Base-by-base conservation (phyloP, 2,113 vertebrate genomes). In the Piprites chloris region DNA sequence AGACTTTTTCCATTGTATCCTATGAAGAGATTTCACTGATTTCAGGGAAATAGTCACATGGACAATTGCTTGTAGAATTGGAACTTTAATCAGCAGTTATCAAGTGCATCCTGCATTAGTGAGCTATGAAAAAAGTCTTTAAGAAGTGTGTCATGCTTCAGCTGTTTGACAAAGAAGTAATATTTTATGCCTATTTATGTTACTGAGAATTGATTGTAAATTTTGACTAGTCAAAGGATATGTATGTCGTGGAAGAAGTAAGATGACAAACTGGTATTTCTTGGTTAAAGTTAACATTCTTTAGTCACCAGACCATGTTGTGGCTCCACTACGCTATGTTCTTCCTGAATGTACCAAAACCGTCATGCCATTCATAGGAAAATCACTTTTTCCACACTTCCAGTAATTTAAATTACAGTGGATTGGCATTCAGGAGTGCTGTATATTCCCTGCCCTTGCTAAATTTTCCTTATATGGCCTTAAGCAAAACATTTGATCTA, bases 221-320 rank as follows among this genome's bases (percentile, higher is more conserved):
- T 30, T 87, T 82, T 69, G 42, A 75, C 35, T 39, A 89, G 27
- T 12, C 28, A 42, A 90, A 87, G 1, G 4, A 47, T 32, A 58
- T 9, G 14, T n/a, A 75, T 42, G 24, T 66, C 71, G 62, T 83
- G 33, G 62, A 77, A 89, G 53, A 76, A 73, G 13, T 13, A 67
- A 87, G 52, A 80, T 9, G 35, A 83, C 74, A 88, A 88, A 27
- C 37, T 59, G 39, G 27, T 7, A 77, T 83, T 90, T 88, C 78
- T 94, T 94, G 87, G 87, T 82, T 86, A 32, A 55, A 74, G 50
- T 74, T 73, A 69, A 42, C n/a, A 67, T 94, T 95, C 81, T 93
- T 91, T 85, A 94, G 86, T 74, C 91, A 93, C 63, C 72, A 91
- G 93, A 96, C 94, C 85, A 37, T 91, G 71, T n/a, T 90, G 67